Evolutionary conservation across 2,888 invertebrate species (phyloP).

Genomic region (Andricus quercusramuli): DNA sequence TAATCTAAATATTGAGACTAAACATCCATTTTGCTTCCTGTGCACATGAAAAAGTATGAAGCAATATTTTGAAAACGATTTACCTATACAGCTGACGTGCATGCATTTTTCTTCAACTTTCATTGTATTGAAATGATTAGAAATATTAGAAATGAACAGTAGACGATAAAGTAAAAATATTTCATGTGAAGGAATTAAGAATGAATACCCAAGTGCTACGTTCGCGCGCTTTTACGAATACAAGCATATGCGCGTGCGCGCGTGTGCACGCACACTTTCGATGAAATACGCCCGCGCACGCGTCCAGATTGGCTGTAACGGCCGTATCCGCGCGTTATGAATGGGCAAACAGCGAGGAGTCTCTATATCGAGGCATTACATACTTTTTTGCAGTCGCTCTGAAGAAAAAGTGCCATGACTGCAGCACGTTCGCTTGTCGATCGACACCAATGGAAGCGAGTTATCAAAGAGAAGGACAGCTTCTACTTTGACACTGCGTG

Average conservation of each 20-base stretch:
- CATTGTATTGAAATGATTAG: too few relatives aligned
- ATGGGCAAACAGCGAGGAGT: conserved; percentile 50
- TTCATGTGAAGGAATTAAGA: background rate
- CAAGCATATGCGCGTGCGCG: background rate
- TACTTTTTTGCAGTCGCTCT: conserved; percentile 51
- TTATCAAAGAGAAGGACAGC: conserved; percentile 9
- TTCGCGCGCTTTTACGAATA: conserved; percentile 2
- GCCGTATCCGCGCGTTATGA: conserved; percentile 54
- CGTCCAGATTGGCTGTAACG: conserved; percentile 60
- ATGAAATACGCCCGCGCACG: conserved; percentile 58
- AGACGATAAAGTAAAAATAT: too few relatives aligned
- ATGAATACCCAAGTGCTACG: background rate
- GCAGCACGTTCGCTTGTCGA: conserved; percentile 3
- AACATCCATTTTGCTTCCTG: too few relatives aligned
- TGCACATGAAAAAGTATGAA: too few relatives aligned
- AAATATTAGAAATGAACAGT: too few relatives aligned
- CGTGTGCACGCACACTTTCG: conserved; percentile 27
- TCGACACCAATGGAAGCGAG: conserved; percentile 8
- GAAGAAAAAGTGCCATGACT: background rate
- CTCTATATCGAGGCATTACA: conserved; percentile 49
- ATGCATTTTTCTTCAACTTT: too few relatives aligned
- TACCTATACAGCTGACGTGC: too few relatives aligned
- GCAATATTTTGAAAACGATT: too few relatives aligned
- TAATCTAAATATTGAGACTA: too few relatives aligned
- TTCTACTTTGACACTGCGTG: background rate